Conservation (phyloP, 1,140 invertebrate genomes). For the Pseudomyrmex sp. region DNA sequence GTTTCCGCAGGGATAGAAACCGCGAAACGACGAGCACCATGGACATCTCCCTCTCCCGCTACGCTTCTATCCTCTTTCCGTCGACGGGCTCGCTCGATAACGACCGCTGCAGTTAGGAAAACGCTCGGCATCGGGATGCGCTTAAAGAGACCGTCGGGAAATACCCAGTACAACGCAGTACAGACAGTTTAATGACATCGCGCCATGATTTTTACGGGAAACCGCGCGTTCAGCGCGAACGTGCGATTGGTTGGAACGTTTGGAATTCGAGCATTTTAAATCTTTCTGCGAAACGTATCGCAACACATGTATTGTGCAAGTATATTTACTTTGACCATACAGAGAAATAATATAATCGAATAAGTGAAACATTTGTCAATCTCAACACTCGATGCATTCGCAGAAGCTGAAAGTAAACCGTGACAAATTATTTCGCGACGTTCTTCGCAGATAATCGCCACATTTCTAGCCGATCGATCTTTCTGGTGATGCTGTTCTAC, state of each 20-base stretch:
- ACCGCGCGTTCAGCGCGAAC: no score
- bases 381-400: not conserved
- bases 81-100: constrained; percentile 41
- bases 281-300: no score
- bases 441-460: not conserved
- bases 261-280: not conserved
- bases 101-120: constrained; percentile 16
- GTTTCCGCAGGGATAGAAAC: constrained; percentile 49
- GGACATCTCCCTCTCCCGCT: not conserved
- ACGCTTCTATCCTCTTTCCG: not conserved
- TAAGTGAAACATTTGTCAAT: constrained; percentile 1
- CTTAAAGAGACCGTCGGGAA: constrained; percentile 25
- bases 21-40: constrained; percentile 45
- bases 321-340: no score
- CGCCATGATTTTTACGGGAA: constrained; percentile 36
- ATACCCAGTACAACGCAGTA: not conserved
- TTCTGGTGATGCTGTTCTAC: not conserved
- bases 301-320: no score
- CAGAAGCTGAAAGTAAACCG: constrained; percentile 13
- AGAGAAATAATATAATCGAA: not conserved
- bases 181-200: constrained; percentile 35
- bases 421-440: constrained; percentile 15
- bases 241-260: not conserved
- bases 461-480: not conserved
- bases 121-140: constrained; percentile 17